These are phyloP conservation scores for Protula sp. DNA, from an alignment of 2,888 invertebrate genomes.

Conservation along the genomic window DNA sequence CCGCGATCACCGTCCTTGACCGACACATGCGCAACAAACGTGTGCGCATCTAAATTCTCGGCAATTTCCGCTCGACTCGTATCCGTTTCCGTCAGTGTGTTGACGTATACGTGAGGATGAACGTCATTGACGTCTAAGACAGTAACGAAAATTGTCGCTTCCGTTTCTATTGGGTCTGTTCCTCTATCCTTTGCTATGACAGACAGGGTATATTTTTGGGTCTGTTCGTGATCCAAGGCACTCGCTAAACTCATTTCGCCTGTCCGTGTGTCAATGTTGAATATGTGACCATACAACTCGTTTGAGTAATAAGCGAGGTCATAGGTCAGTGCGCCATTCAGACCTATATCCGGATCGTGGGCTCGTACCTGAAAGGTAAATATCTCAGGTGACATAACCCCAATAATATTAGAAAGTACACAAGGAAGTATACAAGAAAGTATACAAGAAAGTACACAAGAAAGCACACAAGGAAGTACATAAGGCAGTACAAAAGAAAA, in stretches of 20 bases:
- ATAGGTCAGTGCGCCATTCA: not conserved
- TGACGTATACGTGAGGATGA: slow-evolving; percentile 8
- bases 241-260: slow-evolving; percentile 5
- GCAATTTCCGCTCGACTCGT: slow-evolving; percentile 7
- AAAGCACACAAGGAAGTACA: too few species aligned
- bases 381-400: not conserved
- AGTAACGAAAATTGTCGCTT: not conserved
- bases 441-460: too few species aligned
- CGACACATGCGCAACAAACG: slow-evolving; percentile 13
- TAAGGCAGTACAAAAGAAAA: too few species aligned
- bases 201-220: not conserved
- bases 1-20: slow-evolving; percentile 9
- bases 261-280: not conserved
- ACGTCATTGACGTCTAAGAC: slow-evolving; percentile 12
- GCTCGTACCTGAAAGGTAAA: not conserved
- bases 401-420: not conserved
- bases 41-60: slow-evolving; percentile 1
- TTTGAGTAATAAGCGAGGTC: not conserved
- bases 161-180: not conserved
- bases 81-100: slow-evolving; percentile 1
- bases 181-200: slow-evolving; percentile 1
- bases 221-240: slow-evolving; percentile 5
- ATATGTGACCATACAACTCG: not conserved
- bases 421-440: too few species aligned
- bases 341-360: not conserved